Evolutionary conservation across 2,113 vertebrate genomes (phyloP).

Genomic region (Callocephalon fimbriatum): DNA sequence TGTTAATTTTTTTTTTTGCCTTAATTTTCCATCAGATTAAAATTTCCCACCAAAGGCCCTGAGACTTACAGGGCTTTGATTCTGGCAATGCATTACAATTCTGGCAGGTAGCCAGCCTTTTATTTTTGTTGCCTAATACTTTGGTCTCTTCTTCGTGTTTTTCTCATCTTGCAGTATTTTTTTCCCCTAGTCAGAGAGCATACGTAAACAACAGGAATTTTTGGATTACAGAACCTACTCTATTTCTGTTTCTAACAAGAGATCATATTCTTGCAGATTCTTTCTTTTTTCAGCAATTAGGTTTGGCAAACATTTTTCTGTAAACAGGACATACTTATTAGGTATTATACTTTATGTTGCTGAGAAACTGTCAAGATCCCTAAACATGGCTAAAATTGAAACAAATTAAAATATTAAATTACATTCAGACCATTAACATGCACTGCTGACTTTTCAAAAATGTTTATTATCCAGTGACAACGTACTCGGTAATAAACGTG

Average conservation of each 20-base stretch:
- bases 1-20: neutral
- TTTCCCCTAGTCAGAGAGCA: neutral
- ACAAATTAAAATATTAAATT: neutral
- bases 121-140: conserved; percentile 16
- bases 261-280: neutral
- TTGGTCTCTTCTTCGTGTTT: conserved; percentile 9
- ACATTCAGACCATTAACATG: neutral
- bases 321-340: neutral
- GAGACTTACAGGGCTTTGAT: neutral
- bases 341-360: neutral
- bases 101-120: conserved; percentile 5
- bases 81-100: neutral
- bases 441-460: neutral
- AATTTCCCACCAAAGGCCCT: conserved; percentile 7
- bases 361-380: neutral
- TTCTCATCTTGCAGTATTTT: conserved; percentile 8
- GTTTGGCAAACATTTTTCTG: neutral
- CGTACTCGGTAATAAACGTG: neutral
- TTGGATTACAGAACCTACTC: neutral
- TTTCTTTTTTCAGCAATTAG: neutral
- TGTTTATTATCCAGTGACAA: neutral
- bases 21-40: conserved; percentile 15
- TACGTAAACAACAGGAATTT: conserved; percentile 33
- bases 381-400: neutral
- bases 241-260: neutral